phyloP scores from a whole-genome alignment of 2,797 vertebrate genomes.

The Helostoma temminkii region DNA sequence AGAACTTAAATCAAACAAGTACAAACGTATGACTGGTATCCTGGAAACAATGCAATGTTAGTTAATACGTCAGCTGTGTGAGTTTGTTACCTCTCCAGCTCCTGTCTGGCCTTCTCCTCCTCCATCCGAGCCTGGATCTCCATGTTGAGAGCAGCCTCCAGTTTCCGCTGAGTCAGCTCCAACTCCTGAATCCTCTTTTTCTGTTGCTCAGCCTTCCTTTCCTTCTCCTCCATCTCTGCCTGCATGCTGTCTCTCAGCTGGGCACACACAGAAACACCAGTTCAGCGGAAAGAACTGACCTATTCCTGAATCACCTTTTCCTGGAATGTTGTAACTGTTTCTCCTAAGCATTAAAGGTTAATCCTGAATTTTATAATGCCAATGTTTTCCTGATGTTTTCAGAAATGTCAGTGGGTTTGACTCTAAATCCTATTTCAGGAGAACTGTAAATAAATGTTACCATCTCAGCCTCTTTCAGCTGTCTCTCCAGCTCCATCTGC shows the following conservation, averaged over 20 bases:
- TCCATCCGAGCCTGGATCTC: slow-evolving; percentile 85
- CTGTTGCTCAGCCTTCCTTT: slow-evolving; percentile 80
- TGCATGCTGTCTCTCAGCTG: slow-evolving; percentile 80
- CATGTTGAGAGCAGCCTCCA: slow-evolving; percentile 82
- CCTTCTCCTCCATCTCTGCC: slow-evolving; percentile 81
- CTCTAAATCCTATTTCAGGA: slow-evolving; percentile 27
- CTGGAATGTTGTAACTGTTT: slow-evolving; percentile 36
- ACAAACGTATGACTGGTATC: not conserved
- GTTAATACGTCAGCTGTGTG: slow-evolving; percentile 1
- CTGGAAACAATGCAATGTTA: not conserved
- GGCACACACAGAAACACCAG: slow-evolving; percentile 30
- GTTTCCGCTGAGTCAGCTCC: slow-evolving; percentile 82
- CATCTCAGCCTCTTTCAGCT: slow-evolving; percentile 79
- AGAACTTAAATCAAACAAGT: not conserved
- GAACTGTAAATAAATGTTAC: slow-evolving; percentile 59
- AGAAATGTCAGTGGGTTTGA: slow-evolving; percentile 21
- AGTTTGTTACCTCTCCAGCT: slow-evolving; percentile 78
- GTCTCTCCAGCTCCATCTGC: slow-evolving; percentile 81
- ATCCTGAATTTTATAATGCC: slow-evolving; percentile 53
- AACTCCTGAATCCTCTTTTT: slow-evolving; percentile 83
- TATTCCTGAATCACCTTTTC: slow-evolving; percentile 54
- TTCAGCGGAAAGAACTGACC: slow-evolving; percentile 45
- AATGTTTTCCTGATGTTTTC: slow-evolving; percentile 24
- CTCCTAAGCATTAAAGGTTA: slow-evolving; percentile 44
- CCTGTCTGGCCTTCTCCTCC: slow-evolving; percentile 82